phyloP scores from a whole-genome alignment of 2,797 vertebrate genomes.

The Psittacula derbiana region DNA sequence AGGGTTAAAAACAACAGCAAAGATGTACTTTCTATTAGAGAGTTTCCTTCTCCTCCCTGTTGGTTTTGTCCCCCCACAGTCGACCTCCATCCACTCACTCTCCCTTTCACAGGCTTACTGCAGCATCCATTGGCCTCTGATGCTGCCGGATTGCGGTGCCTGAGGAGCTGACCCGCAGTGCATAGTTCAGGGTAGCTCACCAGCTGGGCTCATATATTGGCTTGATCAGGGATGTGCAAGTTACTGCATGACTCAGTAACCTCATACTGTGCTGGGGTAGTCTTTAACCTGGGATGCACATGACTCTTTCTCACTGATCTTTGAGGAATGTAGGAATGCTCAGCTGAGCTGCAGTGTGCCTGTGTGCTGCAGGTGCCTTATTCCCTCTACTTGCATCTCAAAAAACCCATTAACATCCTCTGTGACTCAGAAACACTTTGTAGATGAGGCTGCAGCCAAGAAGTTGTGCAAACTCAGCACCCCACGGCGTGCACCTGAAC shows the following conservation, averaged over 20 bases:
- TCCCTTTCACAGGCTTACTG: not conserved
- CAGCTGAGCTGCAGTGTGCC: not conserved
- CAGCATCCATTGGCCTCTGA: not conserved
- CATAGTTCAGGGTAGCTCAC: not conserved
- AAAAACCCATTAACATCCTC: not conserved
- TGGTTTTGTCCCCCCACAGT: not conserved
- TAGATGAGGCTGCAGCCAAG: not conserved
- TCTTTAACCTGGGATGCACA: not conserved
- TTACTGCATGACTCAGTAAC: not conserved
- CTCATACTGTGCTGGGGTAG: not conserved
- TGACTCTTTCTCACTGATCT: fast-evolving
- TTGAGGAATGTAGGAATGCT: not conserved
- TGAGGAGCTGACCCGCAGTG: not conserved
- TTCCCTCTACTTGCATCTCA: not conserved
- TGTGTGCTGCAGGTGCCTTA: not conserved
- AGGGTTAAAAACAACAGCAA: not conserved
- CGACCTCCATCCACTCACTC: not conserved
- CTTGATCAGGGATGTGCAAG: fast-evolving
- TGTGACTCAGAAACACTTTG: not conserved
- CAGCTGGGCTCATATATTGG: not conserved
- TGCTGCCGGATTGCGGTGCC: fast-evolving
- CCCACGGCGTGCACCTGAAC: not conserved
- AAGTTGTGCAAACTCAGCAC: not conserved
- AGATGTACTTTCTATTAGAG: not conserved
- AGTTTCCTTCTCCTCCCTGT: not conserved